Conservation (phyloP, 2,888 invertebrate species). For the Dasypolia templi region DNA sequence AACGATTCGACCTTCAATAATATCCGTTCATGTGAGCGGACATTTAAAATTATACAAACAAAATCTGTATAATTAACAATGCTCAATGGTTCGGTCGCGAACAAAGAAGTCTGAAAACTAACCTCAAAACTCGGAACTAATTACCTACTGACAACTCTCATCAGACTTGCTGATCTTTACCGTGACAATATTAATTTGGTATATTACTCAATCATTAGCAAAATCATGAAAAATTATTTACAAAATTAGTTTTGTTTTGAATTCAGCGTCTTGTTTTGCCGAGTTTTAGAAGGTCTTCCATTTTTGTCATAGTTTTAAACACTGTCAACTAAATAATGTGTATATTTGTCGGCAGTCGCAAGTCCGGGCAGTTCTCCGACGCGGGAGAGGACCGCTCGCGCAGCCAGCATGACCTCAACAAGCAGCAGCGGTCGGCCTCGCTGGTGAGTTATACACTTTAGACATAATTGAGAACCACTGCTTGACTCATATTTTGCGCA, state of each 20-base stretch:
- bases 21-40: not conserved
- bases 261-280: not conserved
- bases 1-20: constrained; percentile 29
- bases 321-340: not conserved
- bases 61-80: not conserved
- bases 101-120: too few species aligned
- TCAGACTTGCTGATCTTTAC: too few species aligned
- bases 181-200: too few species aligned
- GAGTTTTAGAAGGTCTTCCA: not conserved
- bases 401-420: constrained; percentile 83
- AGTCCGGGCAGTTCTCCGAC: constrained; percentile 88
- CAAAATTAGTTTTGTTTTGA: not conserved
- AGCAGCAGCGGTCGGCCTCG: constrained; percentile 86
- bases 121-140: too few species aligned
- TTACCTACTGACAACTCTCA: too few species aligned
- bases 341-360: constrained; percentile 76
- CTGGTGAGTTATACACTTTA: constrained; percentile 77
- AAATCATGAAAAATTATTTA: not conserved
- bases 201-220: not conserved
- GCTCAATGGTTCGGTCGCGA: too few species aligned
- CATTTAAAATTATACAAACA: constrained; percentile 22
- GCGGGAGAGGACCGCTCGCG: constrained; percentile 85
- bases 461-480: too few species aligned
- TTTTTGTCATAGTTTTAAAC: not conserved
- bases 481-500: too few species aligned